phyloP scores from a whole-genome alignment of 2,797 vertebrate species.

The Gymnothorax javanicus region DNA sequence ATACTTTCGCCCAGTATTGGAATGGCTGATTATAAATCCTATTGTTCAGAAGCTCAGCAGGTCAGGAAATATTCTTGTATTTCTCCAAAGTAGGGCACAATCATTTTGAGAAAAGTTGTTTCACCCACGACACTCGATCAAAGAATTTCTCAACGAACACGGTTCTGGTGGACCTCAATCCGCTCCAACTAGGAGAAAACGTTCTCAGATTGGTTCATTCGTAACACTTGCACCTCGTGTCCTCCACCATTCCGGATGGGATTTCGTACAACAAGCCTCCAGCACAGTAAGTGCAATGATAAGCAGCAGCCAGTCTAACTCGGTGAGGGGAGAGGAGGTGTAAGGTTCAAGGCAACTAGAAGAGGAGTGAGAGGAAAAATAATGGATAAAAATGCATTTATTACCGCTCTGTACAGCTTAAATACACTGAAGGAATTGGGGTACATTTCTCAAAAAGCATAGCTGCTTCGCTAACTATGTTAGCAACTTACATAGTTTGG shows the following conservation, averaged over 20 bases:
- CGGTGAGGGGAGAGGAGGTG: not conserved
- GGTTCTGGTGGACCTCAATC: not conserved
- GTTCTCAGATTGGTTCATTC: not conserved
- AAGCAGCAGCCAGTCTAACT: not conserved
- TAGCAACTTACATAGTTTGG: too few relatives aligned
- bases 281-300: not conserved
- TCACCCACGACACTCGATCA: not conserved
- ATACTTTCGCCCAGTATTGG: not conserved
- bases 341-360: conserved; percentile 15
- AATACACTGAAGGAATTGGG: too few relatives aligned
- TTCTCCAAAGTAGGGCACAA: not conserved
- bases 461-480: too few relatives aligned
- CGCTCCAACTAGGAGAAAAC: not conserved
- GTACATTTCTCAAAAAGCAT: too few relatives aligned
- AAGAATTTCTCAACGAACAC: not conserved
- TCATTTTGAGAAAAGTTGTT: not conserved
- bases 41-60: too few relatives aligned
- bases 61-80: not conserved
- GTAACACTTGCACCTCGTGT: not conserved
- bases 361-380: not conserved
- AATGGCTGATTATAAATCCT: too few relatives aligned
- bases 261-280: not conserved
- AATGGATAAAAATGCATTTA: not conserved
- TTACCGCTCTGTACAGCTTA: not conserved
- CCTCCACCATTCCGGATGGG: not conserved